phyloP scores from a whole-genome alignment of 2,888 invertebrate species.

The Tenthredo scrophulariae region DNA sequence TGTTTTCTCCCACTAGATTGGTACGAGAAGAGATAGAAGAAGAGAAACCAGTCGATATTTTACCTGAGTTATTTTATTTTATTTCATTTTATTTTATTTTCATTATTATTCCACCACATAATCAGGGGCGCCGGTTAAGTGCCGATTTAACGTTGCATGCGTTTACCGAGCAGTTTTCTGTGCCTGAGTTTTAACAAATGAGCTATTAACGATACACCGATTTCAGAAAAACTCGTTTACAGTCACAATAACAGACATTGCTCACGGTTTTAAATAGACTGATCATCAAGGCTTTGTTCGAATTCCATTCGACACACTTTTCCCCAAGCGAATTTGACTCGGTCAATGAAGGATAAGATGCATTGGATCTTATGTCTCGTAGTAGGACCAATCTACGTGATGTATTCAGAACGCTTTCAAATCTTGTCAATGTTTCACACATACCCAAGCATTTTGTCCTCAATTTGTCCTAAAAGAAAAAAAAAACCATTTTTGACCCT shows the following conservation, averaged over 20 bases:
- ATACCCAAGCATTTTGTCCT: neutral
- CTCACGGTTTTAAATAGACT: constrained; percentile 20
- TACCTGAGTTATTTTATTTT: constrained; percentile 1
- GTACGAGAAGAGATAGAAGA: neutral
- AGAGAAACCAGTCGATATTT: constrained; percentile 33
- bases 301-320: constrained; percentile 3
- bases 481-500: neutral
- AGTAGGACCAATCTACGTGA: neutral
- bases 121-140: constrained; percentile 28
- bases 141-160: neutral
- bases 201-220: neutral
- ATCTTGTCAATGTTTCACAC: neutral
- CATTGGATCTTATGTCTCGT: neutral
- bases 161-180: neutral
- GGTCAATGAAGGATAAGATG: neutral
- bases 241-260: neutral
- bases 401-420: neutral
- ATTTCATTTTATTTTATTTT: neutral
- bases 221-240: constrained; percentile 26
- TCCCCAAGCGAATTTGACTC: neutral
- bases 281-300: neutral
- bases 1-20: constrained; percentile 27
- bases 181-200: constrained; percentile 10
- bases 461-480: neutral
- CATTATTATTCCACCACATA: neutral